Percentiles rank a stretch among this genome's conserved stretches.
phyloP scores from a whole-genome alignment of 2,888 invertebrate genomes.

The Erebia epiphron region DNA sequence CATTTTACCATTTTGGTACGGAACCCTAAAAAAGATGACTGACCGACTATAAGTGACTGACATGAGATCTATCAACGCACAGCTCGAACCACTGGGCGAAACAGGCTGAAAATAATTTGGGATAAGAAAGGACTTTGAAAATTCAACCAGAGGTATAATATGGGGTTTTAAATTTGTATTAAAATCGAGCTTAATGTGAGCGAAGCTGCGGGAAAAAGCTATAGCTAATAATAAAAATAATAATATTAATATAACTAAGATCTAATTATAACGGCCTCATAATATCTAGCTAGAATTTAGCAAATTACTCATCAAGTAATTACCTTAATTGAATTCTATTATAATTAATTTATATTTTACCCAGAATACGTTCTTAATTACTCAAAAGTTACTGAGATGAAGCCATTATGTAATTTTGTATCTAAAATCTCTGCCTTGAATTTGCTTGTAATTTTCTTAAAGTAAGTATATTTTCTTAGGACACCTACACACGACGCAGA shows the following conservation, averaged over 20 bases:
- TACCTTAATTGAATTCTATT: neutral
- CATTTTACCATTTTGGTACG: no score
- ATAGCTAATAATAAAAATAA: neutral
- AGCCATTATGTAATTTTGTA: constrained; percentile 23
- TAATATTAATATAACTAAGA: neutral
- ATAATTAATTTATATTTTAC: neutral
- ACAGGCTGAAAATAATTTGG: no score
- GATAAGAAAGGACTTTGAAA: neutral
- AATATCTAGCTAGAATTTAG: neutral
- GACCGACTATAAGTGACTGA: no score
- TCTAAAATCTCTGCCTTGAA: constrained; percentile 21
- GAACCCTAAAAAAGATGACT: no score
- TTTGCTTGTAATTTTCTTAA: constrained; percentile 14
- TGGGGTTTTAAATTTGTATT: no score
- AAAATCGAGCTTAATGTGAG: neutral
- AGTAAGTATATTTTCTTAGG: constrained; percentile 11
- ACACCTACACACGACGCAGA: neutral
- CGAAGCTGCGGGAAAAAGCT: no score
- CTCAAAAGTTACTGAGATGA: constrained; percentile 13
- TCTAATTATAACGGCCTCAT: neutral
- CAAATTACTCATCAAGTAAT: neutral
- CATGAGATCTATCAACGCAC: no score
- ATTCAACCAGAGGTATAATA: neutral
- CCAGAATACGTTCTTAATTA: constrained; percentile 12
- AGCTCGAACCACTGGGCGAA: no score